These are phyloP conservation scores for Odontamblyopus lacepedii DNA, from an alignment of 2,797 vertebrate species.

Conservation along the genomic window DNA sequence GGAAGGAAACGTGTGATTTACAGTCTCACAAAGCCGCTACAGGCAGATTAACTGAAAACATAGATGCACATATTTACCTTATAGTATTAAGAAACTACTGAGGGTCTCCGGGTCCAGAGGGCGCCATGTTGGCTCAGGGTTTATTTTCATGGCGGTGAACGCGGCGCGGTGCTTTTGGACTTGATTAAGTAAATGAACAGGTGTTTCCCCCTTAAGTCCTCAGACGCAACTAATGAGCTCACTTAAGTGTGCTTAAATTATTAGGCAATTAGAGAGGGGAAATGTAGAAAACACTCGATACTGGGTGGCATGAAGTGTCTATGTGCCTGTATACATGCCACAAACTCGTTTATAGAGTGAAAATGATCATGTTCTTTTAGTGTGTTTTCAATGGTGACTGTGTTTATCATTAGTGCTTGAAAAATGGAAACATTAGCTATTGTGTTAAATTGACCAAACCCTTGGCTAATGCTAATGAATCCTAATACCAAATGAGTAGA, in stretches of 20 bases:
- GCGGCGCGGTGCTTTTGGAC: constrained; percentile 57
- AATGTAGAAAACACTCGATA: constrained; percentile 67
- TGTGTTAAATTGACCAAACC: constrained; percentile 33
- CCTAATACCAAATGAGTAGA: background rate
- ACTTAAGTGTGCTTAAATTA: constrained; percentile 75
- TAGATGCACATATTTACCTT: constrained; percentile 64
- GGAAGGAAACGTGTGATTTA: constrained; percentile 68
- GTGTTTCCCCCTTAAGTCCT: constrained; percentile 73
- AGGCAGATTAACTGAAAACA: constrained; percentile 64
- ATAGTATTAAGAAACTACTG: constrained; percentile 55
- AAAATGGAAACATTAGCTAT: constrained; percentile 58
- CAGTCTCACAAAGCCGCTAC: constrained; percentile 49
- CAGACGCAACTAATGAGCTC: constrained; percentile 72
- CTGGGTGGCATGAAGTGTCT: constrained; percentile 65
- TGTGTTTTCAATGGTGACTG: constrained; percentile 53
- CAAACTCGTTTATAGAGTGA: constrained; percentile 29
- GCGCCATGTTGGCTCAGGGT: constrained; percentile 47
- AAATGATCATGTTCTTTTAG: constrained; percentile 38
- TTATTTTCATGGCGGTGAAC: constrained; percentile 67
- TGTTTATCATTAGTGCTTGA: constrained; percentile 56
- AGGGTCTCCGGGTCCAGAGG: constrained; percentile 58
- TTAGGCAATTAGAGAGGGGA: constrained; percentile 77
- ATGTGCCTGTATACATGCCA: constrained; percentile 35
- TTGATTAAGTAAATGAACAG: constrained; percentile 76
- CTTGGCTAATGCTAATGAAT: constrained; percentile 48